Base-by-base conservation (phyloP, 2,888 invertebrate species). In the Chymomyza procnemis region DNA sequence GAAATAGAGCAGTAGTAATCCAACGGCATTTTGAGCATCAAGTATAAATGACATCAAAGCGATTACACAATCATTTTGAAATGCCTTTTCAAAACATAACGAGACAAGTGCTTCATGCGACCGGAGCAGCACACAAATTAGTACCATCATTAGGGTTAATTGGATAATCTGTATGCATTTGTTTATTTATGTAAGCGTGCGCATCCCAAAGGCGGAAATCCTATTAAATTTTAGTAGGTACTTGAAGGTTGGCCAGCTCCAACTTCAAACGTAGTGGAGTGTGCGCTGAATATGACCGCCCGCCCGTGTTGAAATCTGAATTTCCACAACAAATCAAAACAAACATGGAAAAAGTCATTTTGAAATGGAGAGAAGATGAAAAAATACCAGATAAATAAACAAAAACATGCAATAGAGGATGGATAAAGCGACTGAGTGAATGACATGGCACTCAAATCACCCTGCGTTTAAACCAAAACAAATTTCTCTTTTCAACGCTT, bases 311-410 rank as follows among this genome's bases (percentile, higher is more conserved):
- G 81, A 81, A 85, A 81, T 78, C 78, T 74, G 74, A 81, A 85
- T 78, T 84, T 81, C 82, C 85, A 79, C 82, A 83, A 80, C 84
- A 81, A 81, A 85, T 85, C 82, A 81, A 85, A 81, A 80, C 78
- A 83, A 68, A 74, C 76, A 63, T 50, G 69, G 66, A 60, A 71
- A 78, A 79, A 79, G 76, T 70, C 69, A 77, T 61, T 71, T 12
- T 12, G 34, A 41, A 50, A 50, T 14, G 3, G 19, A n/a, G 14
- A 5, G 16, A 16, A 50, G 4, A 76, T 47, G 21, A 19, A 14
- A 21, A 1, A 4, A 22, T 80, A 62, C 61, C 64, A 48, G 66
- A 59, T 71, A 76, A 74, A 64, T 71, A 79, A 78, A 71, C 76
- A 71, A 80, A 75, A 71, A 34, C 71, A 46, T 61, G 47, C 56